These are phyloP conservation scores for Ernsta delagoae DNA, from an alignment of 2,888 invertebrate species.

Conservation along the genomic window DNA sequence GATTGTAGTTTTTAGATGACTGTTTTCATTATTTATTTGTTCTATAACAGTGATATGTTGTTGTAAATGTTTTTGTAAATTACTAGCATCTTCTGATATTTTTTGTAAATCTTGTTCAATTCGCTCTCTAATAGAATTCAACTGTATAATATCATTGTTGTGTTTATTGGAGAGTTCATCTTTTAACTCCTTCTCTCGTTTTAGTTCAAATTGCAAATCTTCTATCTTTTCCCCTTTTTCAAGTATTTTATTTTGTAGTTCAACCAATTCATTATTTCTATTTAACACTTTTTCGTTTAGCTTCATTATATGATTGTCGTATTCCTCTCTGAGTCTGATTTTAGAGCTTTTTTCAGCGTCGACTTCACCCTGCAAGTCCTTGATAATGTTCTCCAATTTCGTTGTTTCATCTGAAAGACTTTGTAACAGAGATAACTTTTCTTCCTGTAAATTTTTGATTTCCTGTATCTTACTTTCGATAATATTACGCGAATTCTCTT, in stretches of 20 bases:
- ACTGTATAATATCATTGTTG: slow-evolving; percentile 50
- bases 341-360: slow-evolving; percentile 62
- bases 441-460: slow-evolving; percentile 69
- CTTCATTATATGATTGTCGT: slow-evolving; percentile 68
- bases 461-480: slow-evolving; percentile 66
- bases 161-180: slow-evolving; percentile 55
- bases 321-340: slow-evolving; percentile 62
- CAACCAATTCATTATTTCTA: slow-evolving; percentile 73
- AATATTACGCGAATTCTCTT: slow-evolving; percentile 54
- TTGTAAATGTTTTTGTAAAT: slow-evolving; percentile 52
- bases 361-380: slow-evolving; percentile 57
- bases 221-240: slow-evolving; percentile 69
- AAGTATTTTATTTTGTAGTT: slow-evolving; percentile 68
- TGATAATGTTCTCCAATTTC: slow-evolving; percentile 60
- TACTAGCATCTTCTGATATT: slow-evolving; percentile 53
- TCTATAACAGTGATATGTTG: slow-evolving; percentile 46
- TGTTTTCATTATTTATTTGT: slow-evolving; percentile 54
- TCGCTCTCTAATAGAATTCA: slow-evolving; percentile 49
- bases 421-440: slow-evolving; percentile 65
- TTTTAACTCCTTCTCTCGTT: slow-evolving; percentile 58
- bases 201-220: slow-evolving; percentile 57
- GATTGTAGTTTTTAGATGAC: slow-evolving; percentile 50
- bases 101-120: slow-evolving; percentile 52
- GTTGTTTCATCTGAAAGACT: slow-evolving; percentile 64
- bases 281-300: slow-evolving; percentile 72